Evolutionary conservation across 2,113 vertebrate species (phyloP), one percentile per base, ranked within the genome.

Genomic region (Hyaena hyaena): DNA sequence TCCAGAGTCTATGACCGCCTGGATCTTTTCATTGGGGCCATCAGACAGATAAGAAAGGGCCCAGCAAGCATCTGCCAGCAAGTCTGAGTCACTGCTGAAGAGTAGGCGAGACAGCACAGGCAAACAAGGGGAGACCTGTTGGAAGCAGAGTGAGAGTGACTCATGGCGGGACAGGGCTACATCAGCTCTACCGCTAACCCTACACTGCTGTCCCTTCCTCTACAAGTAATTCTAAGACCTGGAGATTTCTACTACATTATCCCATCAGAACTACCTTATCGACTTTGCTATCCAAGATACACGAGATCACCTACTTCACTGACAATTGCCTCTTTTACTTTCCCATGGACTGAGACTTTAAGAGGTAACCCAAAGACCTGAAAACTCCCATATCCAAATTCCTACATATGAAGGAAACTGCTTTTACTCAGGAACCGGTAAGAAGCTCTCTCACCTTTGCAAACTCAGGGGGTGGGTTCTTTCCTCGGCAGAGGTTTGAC

Each of bases 21-120:
- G 99, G 96, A 99, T 99, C 98, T 99, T 99, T 98, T 99, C 99
- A 58, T 99, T 99, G 97, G 99, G 99, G 28, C 99, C 99, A 88
- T 99, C 99, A 0, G 99, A 99, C 87, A 99, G 99, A 98, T 99
- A 99, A 97, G 99, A 99, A 48, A 99, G 99, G 50, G 99, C 99
- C 99, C 99, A 99, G 98, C 99, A 99, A 0, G 99, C 99, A 28
- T 99, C 99, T 55, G 99, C 99, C 98, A 99, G 98, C 98, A 99
- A 98, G 99, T 99, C 99, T 45, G 99, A 99, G 98, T 99, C 99
- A 39, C 99, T 99, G 99, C 99, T 99, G 98, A 99, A 99, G 96
- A 99, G 99, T 43, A 99, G 99, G 65, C 99, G 99, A 97, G 99
- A 99, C 97, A 99, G 98, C 24, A 99, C 99, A 7, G 99, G 99